A percentile compares a stretch with the other conserved stretches of the same genome.
Evolutionary conservation across 30 jellyfish, hydroid and myxozoan species (phyloP).

Genomic region (Aurelia aurita complex sp. Pacific): DNA sequence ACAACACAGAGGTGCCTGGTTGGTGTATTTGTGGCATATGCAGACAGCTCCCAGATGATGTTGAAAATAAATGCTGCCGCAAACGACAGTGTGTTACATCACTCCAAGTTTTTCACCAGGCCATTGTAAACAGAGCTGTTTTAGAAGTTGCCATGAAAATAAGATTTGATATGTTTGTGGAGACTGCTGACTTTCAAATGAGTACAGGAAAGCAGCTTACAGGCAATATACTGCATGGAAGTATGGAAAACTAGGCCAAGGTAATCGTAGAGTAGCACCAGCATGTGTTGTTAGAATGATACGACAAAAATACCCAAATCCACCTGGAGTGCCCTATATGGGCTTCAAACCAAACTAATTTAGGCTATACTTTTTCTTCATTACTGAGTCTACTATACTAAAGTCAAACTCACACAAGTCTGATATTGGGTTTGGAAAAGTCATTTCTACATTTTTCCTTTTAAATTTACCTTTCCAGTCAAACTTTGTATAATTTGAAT

Average conservation of each 20-base stretch:
- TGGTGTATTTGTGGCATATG: background rate
- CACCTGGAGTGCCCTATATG: slow-evolving; percentile 1
- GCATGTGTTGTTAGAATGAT: slow-evolving; percentile 21
- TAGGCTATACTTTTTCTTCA: too few relatives aligned
- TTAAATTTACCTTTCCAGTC: too few relatives aligned
- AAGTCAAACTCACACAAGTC: too few relatives aligned
- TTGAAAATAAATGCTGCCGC: slow-evolving; percentile 24
- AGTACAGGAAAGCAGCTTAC: slow-evolving; percentile 31
- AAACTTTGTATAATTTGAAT: too few relatives aligned
- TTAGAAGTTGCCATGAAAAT: slow-evolving; percentile 30
- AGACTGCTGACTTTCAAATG: slow-evolving; percentile 8
- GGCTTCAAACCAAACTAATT: background rate
- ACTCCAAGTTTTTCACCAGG: slow-evolving; percentile 19
- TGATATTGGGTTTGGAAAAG: too few relatives aligned
- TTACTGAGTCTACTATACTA: too few relatives aligned
- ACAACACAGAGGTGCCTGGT: slow-evolving; percentile 1
- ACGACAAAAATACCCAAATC: slow-evolving; percentile 17
- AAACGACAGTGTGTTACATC: slow-evolving; percentile 23
- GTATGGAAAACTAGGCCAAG: slow-evolving; percentile 29
- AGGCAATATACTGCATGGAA: slow-evolving; percentile 25
- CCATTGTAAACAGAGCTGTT: slow-evolving; percentile 21
- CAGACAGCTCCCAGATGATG: background rate
- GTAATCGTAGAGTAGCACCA: slow-evolving; percentile 25
- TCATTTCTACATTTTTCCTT: too few relatives aligned
- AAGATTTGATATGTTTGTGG: slow-evolving; percentile 9